Evolutionary conservation across 64 coral and sea anemone genomes (phyloP).

Genomic region (Montipora cactus): DNA sequence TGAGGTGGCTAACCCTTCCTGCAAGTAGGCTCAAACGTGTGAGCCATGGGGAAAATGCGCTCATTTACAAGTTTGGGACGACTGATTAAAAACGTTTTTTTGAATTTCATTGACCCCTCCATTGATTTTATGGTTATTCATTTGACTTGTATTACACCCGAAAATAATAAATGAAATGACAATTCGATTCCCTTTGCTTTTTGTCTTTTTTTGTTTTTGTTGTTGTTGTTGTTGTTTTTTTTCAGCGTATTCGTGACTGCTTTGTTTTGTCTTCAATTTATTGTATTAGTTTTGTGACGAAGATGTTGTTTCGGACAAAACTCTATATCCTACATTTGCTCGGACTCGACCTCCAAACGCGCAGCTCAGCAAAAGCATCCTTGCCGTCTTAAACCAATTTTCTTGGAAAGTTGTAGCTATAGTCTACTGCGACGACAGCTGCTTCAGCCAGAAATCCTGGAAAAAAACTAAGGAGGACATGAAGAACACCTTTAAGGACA

Average conservation of each 20-base stretch:
- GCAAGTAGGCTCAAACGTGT: no score
- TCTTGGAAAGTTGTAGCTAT: slow-evolving; percentile 68
- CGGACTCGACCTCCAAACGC: slow-evolving; percentile 76
- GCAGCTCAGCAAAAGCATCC: slow-evolving; percentile 72
- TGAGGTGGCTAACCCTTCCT: no score
- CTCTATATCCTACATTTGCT: slow-evolving; percentile 77
- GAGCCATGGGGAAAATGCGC: no score
- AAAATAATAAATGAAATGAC: no score
- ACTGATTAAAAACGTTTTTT: no score
- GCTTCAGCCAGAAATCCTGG: slow-evolving; percentile 45
- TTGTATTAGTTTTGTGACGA: slow-evolving; percentile 73
- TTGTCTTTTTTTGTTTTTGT: no score
- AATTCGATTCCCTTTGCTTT: no score
- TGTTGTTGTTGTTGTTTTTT: no score
- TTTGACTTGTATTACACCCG: no score
- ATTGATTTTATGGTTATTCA: no score
- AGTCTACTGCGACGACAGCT: slow-evolving; percentile 36
- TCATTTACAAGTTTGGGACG: no score
- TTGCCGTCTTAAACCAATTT: slow-evolving; percentile 77
- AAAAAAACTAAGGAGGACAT: slow-evolving; percentile 68
- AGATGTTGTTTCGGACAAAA: slow-evolving; percentile 70
- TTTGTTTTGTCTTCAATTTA: background rate
- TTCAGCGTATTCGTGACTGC: background rate
- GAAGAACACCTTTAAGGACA: slow-evolving; percentile 1
- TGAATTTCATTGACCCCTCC: no score